Evolutionary conservation across 2,113 vertebrate genomes (phyloP).

Genomic region (Buteo buteo): DNA sequence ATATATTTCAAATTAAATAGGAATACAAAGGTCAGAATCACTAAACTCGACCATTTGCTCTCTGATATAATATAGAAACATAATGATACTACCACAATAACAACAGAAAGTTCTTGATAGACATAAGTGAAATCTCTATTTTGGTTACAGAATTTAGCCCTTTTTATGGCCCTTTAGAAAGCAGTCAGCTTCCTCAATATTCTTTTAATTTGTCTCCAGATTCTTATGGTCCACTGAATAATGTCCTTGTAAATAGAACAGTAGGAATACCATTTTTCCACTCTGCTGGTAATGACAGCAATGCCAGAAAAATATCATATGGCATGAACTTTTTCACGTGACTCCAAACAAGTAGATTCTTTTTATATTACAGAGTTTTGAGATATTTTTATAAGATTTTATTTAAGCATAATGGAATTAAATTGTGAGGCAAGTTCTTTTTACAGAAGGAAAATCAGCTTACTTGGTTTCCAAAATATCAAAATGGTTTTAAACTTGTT

Average conservation of each 20-base stretch:
- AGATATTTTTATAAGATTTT: background rate
- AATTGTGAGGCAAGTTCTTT: background rate
- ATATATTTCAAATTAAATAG: background rate
- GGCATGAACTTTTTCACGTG: rapidly evolving
- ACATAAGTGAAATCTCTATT: background rate
- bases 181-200: background rate
- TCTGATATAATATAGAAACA: background rate
- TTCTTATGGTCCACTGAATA: background rate
- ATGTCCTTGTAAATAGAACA: background rate
- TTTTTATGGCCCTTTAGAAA: background rate
- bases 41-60: background rate
- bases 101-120: background rate
- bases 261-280: background rate
- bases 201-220: background rate
- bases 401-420: background rate
- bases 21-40: background rate
- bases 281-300: background rate
- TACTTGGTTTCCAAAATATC: background rate
- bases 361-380: background rate
- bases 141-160: background rate
- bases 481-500: background rate
- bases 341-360: background rate
- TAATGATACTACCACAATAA: background rate
- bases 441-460: background rate
- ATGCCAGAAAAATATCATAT: background rate